phyloP scores from a whole-genome alignment of 1,140 invertebrate species.

The Trachymyrmex cornetzi region DNA sequence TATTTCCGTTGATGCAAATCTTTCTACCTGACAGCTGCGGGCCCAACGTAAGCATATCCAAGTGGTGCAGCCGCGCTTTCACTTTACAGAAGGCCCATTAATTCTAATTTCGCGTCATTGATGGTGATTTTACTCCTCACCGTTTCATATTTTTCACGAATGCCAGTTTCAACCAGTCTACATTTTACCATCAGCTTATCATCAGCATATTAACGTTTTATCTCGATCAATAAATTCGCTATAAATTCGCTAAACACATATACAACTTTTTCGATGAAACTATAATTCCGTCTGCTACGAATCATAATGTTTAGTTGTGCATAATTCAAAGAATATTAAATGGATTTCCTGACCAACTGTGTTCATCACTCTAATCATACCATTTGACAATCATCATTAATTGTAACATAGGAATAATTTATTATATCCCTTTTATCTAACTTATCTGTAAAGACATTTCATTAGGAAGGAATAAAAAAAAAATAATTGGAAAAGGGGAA shows the following conservation, averaged over 20 bases:
- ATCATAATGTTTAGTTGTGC: neutral
- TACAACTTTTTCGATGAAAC: neutral
- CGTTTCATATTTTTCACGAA: slow-evolving; percentile 38
- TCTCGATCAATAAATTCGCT: slow-evolving; percentile 25
- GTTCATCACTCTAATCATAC: neutral
- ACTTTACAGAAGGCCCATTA: slow-evolving; percentile 57
- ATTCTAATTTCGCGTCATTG: slow-evolving; percentile 68
- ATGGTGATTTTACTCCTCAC: slow-evolving; percentile 51
- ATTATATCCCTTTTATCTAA: neutral
- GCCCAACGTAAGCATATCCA: slow-evolving; percentile 56
- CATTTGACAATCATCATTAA: neutral
- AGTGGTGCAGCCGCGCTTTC: slow-evolving; percentile 62
- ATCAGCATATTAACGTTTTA: slow-evolving; percentile 10
- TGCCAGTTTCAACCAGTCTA: slow-evolving; percentile 5
- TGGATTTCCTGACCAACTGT: neutral
- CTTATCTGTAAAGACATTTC: neutral
- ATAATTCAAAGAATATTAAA: neutral
- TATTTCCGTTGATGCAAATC: slow-evolving; percentile 66
- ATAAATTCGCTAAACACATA: neutral
- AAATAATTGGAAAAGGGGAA: neutral
- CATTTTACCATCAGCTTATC: slow-evolving; percentile 9
- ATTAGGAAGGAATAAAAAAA: neutral
- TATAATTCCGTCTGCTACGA: slow-evolving; percentile 1
- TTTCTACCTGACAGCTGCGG: slow-evolving; percentile 68
- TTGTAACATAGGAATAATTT: slow-evolving; percentile 1